phyloP scores from a whole-genome alignment of 2,113 vertebrate species.

The Sinosuthora webbiana region DNA sequence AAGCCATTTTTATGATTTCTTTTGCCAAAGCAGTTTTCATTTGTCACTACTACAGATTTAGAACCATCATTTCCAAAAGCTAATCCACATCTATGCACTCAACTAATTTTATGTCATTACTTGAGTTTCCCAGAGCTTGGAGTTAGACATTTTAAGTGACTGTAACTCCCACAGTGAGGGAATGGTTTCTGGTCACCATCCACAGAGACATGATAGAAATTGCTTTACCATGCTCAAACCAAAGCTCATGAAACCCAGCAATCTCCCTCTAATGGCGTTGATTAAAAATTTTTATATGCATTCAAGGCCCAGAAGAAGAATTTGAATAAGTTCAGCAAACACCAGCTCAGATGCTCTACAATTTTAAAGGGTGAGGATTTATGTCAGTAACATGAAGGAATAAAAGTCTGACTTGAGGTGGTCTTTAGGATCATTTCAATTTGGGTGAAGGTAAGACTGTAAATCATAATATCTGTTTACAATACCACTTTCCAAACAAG shows the following conservation, averaged over 20 bases:
- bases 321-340: not conserved
- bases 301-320: not conserved
- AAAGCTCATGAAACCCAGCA: not conserved
- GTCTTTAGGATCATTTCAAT: not conserved
- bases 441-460: not conserved
- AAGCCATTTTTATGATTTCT: not conserved
- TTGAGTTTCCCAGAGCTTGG: not conserved
- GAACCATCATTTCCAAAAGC: not conserved
- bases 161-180: not conserved
- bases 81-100: not conserved
- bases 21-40: not conserved
- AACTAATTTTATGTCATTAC: not conserved
- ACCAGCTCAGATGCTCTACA: not conserved
- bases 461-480: not conserved
- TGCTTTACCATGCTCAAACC: not conserved
- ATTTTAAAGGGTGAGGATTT: not conserved
- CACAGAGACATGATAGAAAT: not conserved
- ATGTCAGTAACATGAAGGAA: not conserved
- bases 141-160: not conserved
- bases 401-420: not conserved
- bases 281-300: not conserved
- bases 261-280: rapidly evolving
- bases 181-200: not conserved
- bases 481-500: not conserved
- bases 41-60: not conserved